Percentiles rank a stretch among this genome's conserved stretches.
These are phyloP conservation scores for Omphaloscelis lunosa DNA, from an alignment of 2,888 invertebrate genomes.

Conservation along the genomic window DNA sequence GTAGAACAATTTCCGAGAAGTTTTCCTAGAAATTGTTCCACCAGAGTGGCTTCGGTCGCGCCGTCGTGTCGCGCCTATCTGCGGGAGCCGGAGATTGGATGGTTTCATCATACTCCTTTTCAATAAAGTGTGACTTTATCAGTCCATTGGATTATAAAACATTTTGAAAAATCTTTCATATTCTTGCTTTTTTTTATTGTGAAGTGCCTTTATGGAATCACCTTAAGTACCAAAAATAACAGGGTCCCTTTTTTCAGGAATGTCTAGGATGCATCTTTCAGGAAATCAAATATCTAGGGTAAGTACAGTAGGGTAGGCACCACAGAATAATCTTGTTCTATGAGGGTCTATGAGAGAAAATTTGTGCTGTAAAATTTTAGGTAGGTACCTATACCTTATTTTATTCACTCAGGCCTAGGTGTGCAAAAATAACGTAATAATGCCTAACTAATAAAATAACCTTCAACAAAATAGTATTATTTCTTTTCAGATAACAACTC, in stretches of 20 bases:
- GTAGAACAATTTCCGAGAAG: no score
- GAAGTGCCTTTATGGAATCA: background rate
- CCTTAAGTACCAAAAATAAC: background rate
- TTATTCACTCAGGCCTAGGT: background rate
- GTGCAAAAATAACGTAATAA: background rate
- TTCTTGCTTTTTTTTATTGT: background rate
- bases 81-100: background rate
- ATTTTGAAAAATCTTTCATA: background rate
- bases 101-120: background rate
- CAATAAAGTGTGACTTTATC: background rate
- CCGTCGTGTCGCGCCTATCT: no score
- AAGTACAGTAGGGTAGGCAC: background rate
- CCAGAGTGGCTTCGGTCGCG: no score
- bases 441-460: background rate
- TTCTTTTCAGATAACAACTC: slow-evolving; percentile 51
- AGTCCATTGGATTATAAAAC: background rate
- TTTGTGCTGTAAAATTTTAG: background rate
- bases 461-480: slow-evolving; percentile 20
- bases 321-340: background rate
- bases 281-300: background rate
- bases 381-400: background rate
- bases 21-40: no score
- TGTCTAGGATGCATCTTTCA: background rate
- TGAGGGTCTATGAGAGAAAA: background rate
- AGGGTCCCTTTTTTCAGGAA: background rate